phyloP scores from a whole-genome alignment of 2,113 vertebrate species.

The Heliornis fulica region DNA sequence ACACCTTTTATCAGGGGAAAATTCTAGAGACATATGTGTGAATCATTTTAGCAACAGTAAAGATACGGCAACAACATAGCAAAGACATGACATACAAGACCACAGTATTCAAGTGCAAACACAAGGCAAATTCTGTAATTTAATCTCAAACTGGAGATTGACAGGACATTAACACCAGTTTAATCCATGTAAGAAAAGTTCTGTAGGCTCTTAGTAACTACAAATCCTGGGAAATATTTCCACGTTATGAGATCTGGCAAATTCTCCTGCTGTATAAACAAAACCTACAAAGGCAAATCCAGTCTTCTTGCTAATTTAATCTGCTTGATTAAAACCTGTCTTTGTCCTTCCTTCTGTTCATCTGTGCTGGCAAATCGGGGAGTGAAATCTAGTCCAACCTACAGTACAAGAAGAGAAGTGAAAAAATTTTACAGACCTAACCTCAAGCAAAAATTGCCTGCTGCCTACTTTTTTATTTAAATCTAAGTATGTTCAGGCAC shows the following conservation, averaged over 20 bases:
- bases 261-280: background rate
- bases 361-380: conserved; percentile 84
- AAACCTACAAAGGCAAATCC: conserved; percentile 90
- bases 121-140: background rate
- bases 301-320: conserved; percentile 86
- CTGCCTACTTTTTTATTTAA: too few relatives aligned
- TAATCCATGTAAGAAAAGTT: background rate
- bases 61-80: background rate
- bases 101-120: background rate
- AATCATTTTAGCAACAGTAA: background rate
- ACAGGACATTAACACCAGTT: background rate
- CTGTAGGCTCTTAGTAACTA: background rate
- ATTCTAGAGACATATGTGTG: background rate
- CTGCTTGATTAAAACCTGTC: conserved; percentile 88
- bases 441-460: background rate
- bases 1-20: background rate
- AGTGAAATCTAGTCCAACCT: conserved; percentile 97
- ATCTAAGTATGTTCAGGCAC: background rate
- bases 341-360: conserved; percentile 86
- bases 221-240: background rate
- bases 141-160: background rate
- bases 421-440: background rate
- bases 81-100: background rate
- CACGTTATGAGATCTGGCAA: background rate
- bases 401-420: background rate